Percentiles rank a stretch among this genome's conserved stretches.
These are phyloP conservation scores for Ochotona princeps DNA, from an alignment of 2,113 vertebrate species.

Conservation along the genomic window DNA sequence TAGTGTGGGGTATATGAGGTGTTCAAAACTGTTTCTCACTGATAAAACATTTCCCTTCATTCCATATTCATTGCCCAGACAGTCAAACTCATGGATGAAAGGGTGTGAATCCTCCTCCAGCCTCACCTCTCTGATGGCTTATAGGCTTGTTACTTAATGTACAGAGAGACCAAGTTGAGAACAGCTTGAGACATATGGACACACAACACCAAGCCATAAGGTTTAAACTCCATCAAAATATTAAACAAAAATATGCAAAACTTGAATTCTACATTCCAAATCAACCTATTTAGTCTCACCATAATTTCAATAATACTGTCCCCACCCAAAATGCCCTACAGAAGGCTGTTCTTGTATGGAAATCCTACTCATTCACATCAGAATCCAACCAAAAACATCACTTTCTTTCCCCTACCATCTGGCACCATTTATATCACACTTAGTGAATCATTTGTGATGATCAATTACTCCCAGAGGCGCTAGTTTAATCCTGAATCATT, in stretches of 20 bases:
- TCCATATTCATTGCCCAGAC: background rate
- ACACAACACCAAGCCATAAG: background rate
- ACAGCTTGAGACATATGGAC: background rate
- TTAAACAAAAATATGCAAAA: conserved; percentile 44
- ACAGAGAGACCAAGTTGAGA: background rate
- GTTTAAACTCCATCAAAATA: conserved; percentile 13
- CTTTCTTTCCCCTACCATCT: conserved; percentile 35
- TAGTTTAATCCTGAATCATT: background rate
- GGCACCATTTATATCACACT: background rate
- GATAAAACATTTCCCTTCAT: background rate
- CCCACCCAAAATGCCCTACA: background rate
- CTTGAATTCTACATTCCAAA: conserved; percentile 10
- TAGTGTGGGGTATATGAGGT: background rate
- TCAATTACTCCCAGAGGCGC: background rate
- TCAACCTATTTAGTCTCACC: background rate
- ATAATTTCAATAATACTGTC: background rate
- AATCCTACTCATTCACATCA: background rate
- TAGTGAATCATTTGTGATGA: conserved; percentile 26
- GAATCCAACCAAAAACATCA: conserved; percentile 18
- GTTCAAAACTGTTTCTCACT: background rate
- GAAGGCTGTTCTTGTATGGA: background rate
- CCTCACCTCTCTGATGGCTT: background rate
- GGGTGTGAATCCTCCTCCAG: background rate
- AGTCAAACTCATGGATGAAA: background rate
- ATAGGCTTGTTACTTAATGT: background rate